Evolutionary conservation across 2,888 invertebrate genomes (phyloP), one percentile per base, ranked within the genome.

Genomic region (Pedicia rivosa): DNA sequence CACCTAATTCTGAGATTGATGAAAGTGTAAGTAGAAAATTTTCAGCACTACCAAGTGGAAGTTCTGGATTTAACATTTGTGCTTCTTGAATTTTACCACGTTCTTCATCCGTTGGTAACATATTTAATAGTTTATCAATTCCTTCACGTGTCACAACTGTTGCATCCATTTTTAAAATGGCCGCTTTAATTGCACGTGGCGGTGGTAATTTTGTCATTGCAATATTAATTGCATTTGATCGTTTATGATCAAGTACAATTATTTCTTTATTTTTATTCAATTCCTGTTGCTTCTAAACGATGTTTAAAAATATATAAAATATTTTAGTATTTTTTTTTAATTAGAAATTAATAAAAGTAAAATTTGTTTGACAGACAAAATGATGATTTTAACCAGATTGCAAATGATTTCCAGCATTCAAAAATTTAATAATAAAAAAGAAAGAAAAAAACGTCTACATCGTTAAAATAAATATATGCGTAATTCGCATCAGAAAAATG

Each of bases 161-260:
- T 2, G 88, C 86, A 58, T 99, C 98, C 94, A 99, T 99, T 65
- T 98, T 99, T 59, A 98, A 67, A 44, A 94, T 91, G 17, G 97
- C 98, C n/a, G 94, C 86, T 58, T 97, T 97, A 44, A 99, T 99
- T 6, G 95, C 90, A 45, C 94, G 74, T 0, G 95, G 90, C 1
- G 95, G 95, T 3, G 98, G 98, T 44, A 99, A 66, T 57, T 95
- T 97, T 15, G 97, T 99, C 81, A 99, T 86, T 12, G 95, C 95
- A 50, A 99, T 99, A 59, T 98, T 98, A 48, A 99, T 98, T 28
- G 94, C 95, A 60, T 98, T 98, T 6, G 98, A 98, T 45, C 98
- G 72, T 59, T 97, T 98, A 31, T 92, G 82, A 59, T 94, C 92
- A 60, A 98, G 65, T 27, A 98, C 94, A 38, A 94, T 84, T 43